A percentile compares a stretch with the other conserved stretches of the same genome.
These are phyloP conservation scores for Laothoe populi DNA, from an alignment of 2,888 invertebrate species.

Conservation along the genomic window DNA sequence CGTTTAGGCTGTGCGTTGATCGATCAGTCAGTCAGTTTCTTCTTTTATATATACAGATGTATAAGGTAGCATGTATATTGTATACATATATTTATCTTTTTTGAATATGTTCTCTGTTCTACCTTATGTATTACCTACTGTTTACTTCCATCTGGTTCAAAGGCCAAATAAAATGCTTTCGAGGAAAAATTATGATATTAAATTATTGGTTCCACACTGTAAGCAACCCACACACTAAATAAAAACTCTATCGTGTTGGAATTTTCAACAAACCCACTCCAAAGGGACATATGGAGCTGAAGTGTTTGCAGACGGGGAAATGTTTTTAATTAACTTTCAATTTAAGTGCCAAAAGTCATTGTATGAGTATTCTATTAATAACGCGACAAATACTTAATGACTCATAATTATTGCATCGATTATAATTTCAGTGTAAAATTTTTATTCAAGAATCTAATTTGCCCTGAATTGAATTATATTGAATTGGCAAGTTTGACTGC, in stretches of 20 bases:
- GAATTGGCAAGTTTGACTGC: too few relatives aligned
- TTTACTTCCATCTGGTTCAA: too few relatives aligned
- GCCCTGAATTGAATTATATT: background rate
- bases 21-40: too few relatives aligned
- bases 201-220: background rate
- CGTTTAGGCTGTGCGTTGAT: too few relatives aligned
- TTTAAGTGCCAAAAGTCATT: background rate
- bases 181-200: too few relatives aligned
- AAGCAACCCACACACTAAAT: background rate
- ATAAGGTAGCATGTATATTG: too few relatives aligned
- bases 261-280: slow-evolving; percentile 6
- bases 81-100: too few relatives aligned
- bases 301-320: slow-evolving; percentile 1
- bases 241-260: slow-evolving; percentile 1
- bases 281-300: slow-evolving; percentile 1
- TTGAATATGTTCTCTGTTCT: too few relatives aligned
- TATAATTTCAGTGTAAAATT: background rate
- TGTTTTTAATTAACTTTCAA: slow-evolving; percentile 17
- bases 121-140: too few relatives aligned
- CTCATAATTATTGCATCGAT: background rate
- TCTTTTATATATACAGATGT: too few relatives aligned
- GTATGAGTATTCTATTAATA: background rate
- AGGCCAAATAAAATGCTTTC: too few relatives aligned
- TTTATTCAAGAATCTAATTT: background rate
- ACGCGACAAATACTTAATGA: background rate